phyloP scores from a whole-genome alignment of 2,888 invertebrate species.

The Drosophila multiciliata region DNA sequence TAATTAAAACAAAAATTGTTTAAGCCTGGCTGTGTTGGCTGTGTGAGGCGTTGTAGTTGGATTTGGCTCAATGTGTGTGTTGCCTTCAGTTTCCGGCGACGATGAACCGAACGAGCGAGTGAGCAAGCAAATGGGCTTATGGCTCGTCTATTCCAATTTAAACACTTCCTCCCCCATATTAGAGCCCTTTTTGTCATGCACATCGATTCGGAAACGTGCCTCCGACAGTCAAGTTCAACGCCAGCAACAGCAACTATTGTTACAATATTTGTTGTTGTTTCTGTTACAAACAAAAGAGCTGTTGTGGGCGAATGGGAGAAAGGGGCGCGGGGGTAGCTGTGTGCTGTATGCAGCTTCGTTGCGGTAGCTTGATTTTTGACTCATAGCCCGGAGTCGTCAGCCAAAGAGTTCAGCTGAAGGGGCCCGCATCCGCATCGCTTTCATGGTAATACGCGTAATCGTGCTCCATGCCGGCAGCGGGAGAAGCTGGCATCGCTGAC shows the following conservation, averaged over 20 bases:
- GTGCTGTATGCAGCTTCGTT: conserved; percentile 57
- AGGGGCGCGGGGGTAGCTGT: conserved; percentile 10
- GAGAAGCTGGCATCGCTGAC: conserved; percentile 1
- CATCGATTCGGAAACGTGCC: conserved; percentile 73
- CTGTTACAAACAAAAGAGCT: conserved; percentile 60
- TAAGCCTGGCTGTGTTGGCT: conserved; percentile 28
- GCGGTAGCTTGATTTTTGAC: conserved; percentile 79
- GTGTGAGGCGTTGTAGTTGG: conserved; percentile 30
- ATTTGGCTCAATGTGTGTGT: conserved; percentile 57
- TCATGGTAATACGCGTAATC: conserved; percentile 62
- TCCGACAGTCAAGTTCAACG: conserved; percentile 79
- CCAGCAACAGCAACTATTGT: conserved; percentile 70
- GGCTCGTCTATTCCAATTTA: conserved; percentile 70
- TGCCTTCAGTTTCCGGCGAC: conserved; percentile 72
- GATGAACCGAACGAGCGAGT: conserved; percentile 33
- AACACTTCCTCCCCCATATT: conserved; percentile 77
- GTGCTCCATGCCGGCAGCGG: conserved; percentile 31
- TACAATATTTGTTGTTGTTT: conserved; percentile 38
- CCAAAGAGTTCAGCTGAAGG: conserved; percentile 58
- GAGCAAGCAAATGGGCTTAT: conserved; percentile 66
- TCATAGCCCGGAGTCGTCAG: conserved; percentile 51
- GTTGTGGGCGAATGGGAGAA: not conserved
- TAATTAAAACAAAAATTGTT: conserved; percentile 64
- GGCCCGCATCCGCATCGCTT: conserved; percentile 74
- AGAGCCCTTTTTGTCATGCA: conserved; percentile 76